phyloP scores from a whole-genome alignment of 2,888 invertebrate genomes.

The Cecidostiba fungosa region DNA sequence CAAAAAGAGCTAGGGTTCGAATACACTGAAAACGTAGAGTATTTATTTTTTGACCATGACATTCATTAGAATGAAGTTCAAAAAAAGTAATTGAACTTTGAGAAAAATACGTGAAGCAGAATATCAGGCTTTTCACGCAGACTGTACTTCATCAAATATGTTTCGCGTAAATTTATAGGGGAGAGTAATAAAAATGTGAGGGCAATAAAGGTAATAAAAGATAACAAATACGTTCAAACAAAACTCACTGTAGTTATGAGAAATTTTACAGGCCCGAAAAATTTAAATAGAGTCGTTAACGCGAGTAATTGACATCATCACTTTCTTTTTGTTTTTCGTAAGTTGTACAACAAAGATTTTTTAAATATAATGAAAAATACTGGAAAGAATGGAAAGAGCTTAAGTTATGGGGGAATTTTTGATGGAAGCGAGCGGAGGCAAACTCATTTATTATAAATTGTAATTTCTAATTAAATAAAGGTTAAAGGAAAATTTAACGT shows the following conservation, averaged over 20 bases:
- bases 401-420: conserved; percentile 57
- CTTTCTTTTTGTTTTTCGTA: conserved; percentile 51
- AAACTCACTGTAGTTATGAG: conserved; percentile 36
- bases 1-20: conserved; percentile 59
- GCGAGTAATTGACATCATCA: conserved; percentile 54
- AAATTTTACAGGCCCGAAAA: conserved; percentile 47
- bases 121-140: not conserved
- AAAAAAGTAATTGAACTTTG: conserved; percentile 54
- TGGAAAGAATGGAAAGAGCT: conserved; percentile 45
- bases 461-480: conserved; percentile 57
- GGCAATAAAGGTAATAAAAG: conserved; percentile 36
- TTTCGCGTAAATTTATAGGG: conserved; percentile 45
- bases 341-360: conserved; percentile 54
- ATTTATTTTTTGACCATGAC: conserved; percentile 75
- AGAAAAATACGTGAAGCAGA: not conserved
- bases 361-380: conserved; percentile 40
- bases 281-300: conserved; percentile 60
- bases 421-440: conserved; percentile 67
- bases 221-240: conserved; percentile 39
- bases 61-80: conserved; percentile 57
- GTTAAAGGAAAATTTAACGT: conserved; percentile 56
- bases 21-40: conserved; percentile 70
- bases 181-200: conserved; percentile 28
- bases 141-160: conserved; percentile 42
- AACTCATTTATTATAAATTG: conserved; percentile 72